Evolutionary conservation across 1,140 invertebrate species (phyloP).

Genomic region (Zophobas morio): DNA sequence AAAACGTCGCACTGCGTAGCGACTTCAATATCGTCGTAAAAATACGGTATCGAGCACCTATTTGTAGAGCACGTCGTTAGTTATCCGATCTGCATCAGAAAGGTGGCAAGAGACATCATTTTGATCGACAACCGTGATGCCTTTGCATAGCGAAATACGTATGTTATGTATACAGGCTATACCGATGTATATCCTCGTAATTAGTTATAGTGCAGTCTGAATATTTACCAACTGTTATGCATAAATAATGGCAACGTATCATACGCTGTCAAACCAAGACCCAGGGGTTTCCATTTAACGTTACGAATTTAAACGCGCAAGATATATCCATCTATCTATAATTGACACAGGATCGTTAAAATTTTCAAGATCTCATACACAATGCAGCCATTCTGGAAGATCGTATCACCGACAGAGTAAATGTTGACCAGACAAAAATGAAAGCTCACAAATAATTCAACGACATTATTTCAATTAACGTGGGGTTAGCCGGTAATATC

Average conservation of each 20-base stretch:
- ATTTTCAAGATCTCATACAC: constrained; percentile 40
- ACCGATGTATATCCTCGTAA: not conserved
- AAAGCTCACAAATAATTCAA: constrained; percentile 32
- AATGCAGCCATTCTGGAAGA: constrained; percentile 50
- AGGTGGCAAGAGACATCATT: not conserved
- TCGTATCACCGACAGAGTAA: constrained; percentile 37
- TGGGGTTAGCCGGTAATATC: constrained; percentile 13
- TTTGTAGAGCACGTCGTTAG: too few species aligned
- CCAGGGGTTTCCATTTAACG: constrained; percentile 1
- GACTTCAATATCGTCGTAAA: too few species aligned
- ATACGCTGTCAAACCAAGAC: constrained; percentile 4
- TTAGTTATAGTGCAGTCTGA: constrained; percentile 8
- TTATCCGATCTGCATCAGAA: too few species aligned
- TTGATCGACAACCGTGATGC: constrained; percentile 13
- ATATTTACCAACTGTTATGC: constrained; percentile 3
- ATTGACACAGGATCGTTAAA: constrained; percentile 48
- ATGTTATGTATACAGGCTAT: not conserved
- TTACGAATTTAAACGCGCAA: constrained; percentile 5
- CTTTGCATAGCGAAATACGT: not conserved
- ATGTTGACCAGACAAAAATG: constrained; percentile 31
- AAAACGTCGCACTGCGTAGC: too few species aligned
- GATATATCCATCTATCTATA: constrained; percentile 37
- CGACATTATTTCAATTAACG: constrained; percentile 38
- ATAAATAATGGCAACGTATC: constrained; percentile 2
- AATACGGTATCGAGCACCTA: too few species aligned